Evolutionary conservation across 2,888 invertebrate genomes (phyloP).

Genomic region (Molorchus minor): DNA sequence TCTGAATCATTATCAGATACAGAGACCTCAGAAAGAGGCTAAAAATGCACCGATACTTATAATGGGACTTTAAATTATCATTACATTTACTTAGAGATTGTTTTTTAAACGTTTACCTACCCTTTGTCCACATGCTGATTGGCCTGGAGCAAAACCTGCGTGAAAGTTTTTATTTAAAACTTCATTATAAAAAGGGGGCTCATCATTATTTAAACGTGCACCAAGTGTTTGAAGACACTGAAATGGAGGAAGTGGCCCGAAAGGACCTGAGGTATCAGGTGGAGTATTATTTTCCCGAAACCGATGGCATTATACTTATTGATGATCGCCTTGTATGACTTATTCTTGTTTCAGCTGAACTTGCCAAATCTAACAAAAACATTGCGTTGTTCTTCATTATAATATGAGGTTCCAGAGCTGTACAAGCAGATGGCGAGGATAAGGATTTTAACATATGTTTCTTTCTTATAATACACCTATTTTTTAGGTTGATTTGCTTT

Average conservation of each 20-base stretch:
- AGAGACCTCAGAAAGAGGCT: slow-evolving; percentile 67
- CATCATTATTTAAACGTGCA: slow-evolving; percentile 51
- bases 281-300: slow-evolving; percentile 68
- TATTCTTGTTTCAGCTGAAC: slow-evolving; percentile 69
- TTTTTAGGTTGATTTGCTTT: slow-evolving; percentile 57
- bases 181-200: slow-evolving; percentile 62
- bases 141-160: slow-evolving; percentile 52
- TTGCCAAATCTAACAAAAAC: slow-evolving; percentile 89
- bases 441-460: slow-evolving; percentile 48
- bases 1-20: slow-evolving; percentile 67
- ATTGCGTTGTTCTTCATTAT: slow-evolving; percentile 94
- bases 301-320: slow-evolving; percentile 63
- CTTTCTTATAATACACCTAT: slow-evolving; percentile 53
- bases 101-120: slow-evolving; percentile 53
- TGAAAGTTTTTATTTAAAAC: slow-evolving; percentile 62
- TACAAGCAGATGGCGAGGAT: slow-evolving; percentile 53
- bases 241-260: slow-evolving; percentile 68
- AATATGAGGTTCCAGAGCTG: slow-evolving; percentile 65
- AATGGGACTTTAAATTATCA: no score
- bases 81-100: background rate
- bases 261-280: slow-evolving; percentile 66
- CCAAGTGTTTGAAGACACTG: slow-evolving; percentile 69
- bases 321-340: slow-evolving; percentile 55
- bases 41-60: slow-evolving; percentile 44
- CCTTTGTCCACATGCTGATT: slow-evolving; percentile 58